Evolutionary conservation across 2,113 vertebrate species (phyloP), one percentile per base, ranked within the genome.

Genomic region (Barbus barbus): DNA sequence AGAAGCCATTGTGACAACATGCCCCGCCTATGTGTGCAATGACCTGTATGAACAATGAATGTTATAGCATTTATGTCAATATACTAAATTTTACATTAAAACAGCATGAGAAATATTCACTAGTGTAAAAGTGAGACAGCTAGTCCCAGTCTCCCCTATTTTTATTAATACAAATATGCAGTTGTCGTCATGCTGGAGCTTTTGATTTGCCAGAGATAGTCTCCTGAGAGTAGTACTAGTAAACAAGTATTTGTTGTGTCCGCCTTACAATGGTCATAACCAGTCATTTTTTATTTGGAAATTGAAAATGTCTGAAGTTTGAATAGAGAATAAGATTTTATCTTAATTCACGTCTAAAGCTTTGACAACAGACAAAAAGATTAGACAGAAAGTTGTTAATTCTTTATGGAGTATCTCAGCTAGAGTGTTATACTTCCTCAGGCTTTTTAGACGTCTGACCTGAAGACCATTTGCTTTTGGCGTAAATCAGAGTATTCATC

Each of bases 341-440:
- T 56, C 7, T 7, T 44, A 11, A 44, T 44, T 44, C 11, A 56
- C 13, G 38, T 75, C 72, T 60, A 71, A 72, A 36, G 24, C 38
- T 22, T 26, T 78, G 22, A 71, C 51, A 48, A 51, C 9, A 46
- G 77, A 73, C 60, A 48, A 86, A 83, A 41, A 83, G 58, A 77
- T 82, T 82, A 46, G 46, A 76, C n/a, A 20, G 60, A 85, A 51
- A 51, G 38, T 63, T 24, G 22, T 22, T 24, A 78, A 28, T 51
- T 78, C 53, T 83, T 83, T 28, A 75, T 58, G 14, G 36, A 20
- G 12, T 44, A 24, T 33, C 24, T 75, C 31, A 74, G 36, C 20
- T 31, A 69, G 36, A 28, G 36, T 2, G 26, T 67, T 85, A 48
- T 16, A 20, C 44, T 36, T 86, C 36, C n/a, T 44, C 18, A 33